These are phyloP conservation scores for Lepas anatifera DNA, from an alignment of 2,888 invertebrate species.

Conservation along the genomic window DNA sequence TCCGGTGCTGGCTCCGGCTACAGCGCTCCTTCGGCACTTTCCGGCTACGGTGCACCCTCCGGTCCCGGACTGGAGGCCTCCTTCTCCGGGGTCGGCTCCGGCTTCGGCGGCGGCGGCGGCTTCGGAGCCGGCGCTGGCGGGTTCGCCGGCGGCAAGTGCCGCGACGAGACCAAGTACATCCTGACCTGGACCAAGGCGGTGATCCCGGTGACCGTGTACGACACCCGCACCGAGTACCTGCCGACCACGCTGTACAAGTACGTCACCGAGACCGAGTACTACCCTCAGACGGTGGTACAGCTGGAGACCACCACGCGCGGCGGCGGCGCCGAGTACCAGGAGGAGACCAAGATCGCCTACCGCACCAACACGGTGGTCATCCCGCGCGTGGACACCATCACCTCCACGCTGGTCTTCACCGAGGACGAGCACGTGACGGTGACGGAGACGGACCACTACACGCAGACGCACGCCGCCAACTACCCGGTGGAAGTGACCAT, in stretches of 20 bases:
- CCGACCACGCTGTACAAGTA: constrained; percentile 13
- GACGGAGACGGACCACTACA: constrained; percentile 2
- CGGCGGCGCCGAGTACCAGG: constrained; percentile 1
- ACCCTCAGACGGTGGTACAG: constrained; percentile 1
- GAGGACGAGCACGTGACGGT: constrained; percentile 12
- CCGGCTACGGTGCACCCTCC: background rate
- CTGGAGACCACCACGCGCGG: constrained; percentile 9
- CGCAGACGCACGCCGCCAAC: background rate
- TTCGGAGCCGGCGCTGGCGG: background rate
- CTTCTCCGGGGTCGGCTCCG: background rate
- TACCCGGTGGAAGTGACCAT: background rate
- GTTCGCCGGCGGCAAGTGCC: background rate
- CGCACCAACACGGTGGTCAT: constrained; percentile 11
- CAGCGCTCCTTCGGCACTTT: background rate
- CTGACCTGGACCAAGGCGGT: constrained; percentile 13
- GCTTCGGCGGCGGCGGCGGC: background rate
- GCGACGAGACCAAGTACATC: constrained; percentile 13
- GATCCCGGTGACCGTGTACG: constrained; percentile 6
- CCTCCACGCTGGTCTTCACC: background rate
- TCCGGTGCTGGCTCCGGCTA: background rate
- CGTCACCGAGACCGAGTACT: constrained; percentile 2
- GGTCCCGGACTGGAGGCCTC: background rate
- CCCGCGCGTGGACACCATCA: constrained; percentile 8
- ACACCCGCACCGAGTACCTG: constrained; percentile 12
- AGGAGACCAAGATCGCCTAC: constrained; percentile 13